Base-by-base conservation (phyloP, 2,113 vertebrate genomes). In the Micronycteris hirsuta region DNA sequence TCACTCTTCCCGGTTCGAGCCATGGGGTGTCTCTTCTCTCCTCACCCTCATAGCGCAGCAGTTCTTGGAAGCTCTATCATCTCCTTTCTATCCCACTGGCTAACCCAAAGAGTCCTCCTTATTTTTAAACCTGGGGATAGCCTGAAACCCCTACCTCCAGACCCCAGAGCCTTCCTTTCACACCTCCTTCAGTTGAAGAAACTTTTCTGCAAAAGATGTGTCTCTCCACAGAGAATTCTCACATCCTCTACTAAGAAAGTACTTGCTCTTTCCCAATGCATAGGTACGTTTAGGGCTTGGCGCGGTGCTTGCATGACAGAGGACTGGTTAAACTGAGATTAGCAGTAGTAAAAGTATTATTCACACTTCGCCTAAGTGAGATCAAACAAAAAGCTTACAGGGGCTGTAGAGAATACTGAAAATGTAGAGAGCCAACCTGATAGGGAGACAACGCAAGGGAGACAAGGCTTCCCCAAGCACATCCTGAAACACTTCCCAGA, bases 141-240 rank as follows among this genome's bases (percentile, higher is more conserved):
- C 11, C 38, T 91, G 49, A 65, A 13, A 70, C 9, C 41, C 20
- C 78, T 11, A 26, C 15, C 31, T n/a, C 83, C 31, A 41, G 8
- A 49, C 33, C 36, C 17, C 52, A 54, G 33, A 65, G 10, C 1
- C 15, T 93, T 73, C 47, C 58, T 71, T 89, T 58, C 33, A 58
- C 15, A 61, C 28, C 10, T 63, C 19, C 63, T n/a, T 61, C 38
- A 20, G 24, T 26, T 33, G 45, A 81, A 95, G 73, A 93, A 67
- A 80, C 10, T 41, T 91, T 78, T 84, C n/a, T 95, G 70, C 19
- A 17, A 86, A 89, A 70, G 11, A 17, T 19, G 1, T 68, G 61
- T 80, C 54, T 95, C 63, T 78, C 56, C 14, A 52, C 24, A 82
- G 68, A 90, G 38, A 90, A 47, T 17, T 71, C 13, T 88, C 67